phyloP scores from a whole-genome alignment of 1,140 invertebrate species.

The Orchestia grillus region DNA sequence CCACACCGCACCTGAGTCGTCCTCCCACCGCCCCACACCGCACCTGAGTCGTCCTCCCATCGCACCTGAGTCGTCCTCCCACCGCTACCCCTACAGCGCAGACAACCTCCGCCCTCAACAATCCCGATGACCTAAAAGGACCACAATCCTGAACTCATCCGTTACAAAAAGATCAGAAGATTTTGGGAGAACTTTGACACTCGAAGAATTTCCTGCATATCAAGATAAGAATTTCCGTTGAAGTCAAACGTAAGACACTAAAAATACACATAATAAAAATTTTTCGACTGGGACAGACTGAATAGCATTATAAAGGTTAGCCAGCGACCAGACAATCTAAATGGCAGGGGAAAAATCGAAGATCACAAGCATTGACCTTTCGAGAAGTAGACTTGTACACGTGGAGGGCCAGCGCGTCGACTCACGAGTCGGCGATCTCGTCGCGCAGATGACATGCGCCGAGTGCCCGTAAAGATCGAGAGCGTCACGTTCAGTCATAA shows the following conservation, averaged over 20 bases:
- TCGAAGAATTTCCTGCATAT: slow-evolving; percentile 14
- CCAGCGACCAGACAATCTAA: background rate
- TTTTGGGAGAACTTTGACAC: background rate
- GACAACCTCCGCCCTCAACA: background rate
- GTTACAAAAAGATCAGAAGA: background rate
- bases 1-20: too few relatives aligned
- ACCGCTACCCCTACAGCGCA: too few relatives aligned
- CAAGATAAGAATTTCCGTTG: background rate
- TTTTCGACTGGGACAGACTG: background rate
- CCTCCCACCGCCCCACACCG: too few relatives aligned
- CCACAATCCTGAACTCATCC: background rate
- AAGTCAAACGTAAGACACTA: background rate
- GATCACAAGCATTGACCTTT: slow-evolving; percentile 8
- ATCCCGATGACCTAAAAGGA: background rate
- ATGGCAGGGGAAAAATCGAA: background rate
- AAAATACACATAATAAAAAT: background rate
- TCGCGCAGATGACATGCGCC: background rate
- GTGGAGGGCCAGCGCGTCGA: background rate
- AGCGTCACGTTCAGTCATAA: slow-evolving; percentile 11
- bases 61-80: too few relatives aligned
- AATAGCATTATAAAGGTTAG: background rate
- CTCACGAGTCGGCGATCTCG: background rate
- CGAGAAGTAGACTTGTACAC: background rate
- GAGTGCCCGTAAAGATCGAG: background rate
- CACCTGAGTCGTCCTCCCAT: too few relatives aligned